phyloP scores from a whole-genome alignment of 2,113 vertebrate species.

The Podilymbus podiceps region DNA sequence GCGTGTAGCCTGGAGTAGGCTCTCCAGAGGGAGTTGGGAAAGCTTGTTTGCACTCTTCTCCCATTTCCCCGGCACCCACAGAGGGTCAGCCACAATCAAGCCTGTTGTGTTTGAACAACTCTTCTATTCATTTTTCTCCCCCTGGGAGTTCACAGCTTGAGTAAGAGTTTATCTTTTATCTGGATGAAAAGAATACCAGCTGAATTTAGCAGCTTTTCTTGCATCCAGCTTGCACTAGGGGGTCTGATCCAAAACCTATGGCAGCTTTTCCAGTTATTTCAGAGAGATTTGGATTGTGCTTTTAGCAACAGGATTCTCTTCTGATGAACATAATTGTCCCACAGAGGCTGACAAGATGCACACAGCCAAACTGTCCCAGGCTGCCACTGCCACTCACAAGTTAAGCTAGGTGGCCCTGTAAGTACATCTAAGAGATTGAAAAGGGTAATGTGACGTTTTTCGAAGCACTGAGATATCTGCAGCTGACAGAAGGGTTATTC shows the following conservation, averaged over 20 bases:
- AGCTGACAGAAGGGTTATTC: not conserved
- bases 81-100: not conserved
- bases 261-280: not conserved
- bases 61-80: not conserved
- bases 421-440: not conserved
- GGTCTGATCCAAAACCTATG: not conserved
- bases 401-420: not conserved
- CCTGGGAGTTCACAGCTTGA: not conserved
- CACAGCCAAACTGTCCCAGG: not conserved
- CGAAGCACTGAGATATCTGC: not conserved
- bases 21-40: not conserved
- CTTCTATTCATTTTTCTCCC: not conserved
- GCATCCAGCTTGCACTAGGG: not conserved
- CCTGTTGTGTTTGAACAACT: not conserved
- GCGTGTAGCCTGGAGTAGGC: not conserved
- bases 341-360: not conserved
- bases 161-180: conserved; percentile 20
- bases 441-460: not conserved
- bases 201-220: conserved; percentile 34
- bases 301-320: not conserved
- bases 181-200: conserved; percentile 3
- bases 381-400: not conserved
- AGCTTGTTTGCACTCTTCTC: not conserved
- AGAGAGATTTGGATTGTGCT: not conserved
- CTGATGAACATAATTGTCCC: not conserved